phyloP scores from a whole-genome alignment of 1,140 invertebrate genomes.

The Vanessa tameamea region DNA sequence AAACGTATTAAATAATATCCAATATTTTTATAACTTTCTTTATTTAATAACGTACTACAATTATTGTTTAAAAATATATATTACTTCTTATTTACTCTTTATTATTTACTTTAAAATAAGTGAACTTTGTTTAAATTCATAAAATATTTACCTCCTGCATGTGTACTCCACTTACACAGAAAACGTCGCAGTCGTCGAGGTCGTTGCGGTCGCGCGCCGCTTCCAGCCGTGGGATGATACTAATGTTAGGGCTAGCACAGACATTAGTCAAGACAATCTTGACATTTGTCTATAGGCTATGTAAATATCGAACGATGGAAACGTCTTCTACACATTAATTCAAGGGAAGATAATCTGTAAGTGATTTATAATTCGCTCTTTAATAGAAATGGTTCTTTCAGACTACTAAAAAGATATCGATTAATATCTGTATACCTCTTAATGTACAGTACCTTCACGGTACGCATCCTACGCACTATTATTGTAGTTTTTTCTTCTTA shows the following conservation, averaged over 20 bases:
- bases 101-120: no score
- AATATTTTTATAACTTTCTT: no score
- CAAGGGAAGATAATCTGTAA: constrained; percentile 23
- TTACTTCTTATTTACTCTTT: no score
- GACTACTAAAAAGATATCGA: constrained; percentile 16
- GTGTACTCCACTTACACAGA: constrained; percentile 30
- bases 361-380: constrained; percentile 29
- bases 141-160: constrained; percentile 13
- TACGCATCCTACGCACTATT: constrained; percentile 6
- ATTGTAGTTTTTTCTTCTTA: background rate
- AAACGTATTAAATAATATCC: no score
- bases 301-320: constrained; percentile 29
- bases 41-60: no score
- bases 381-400: constrained; percentile 28
- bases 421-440: constrained; percentile 18
- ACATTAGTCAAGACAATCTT: constrained; percentile 33
- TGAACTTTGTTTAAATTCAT: no score
- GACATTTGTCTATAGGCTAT: constrained; percentile 25
- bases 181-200: constrained; percentile 47
- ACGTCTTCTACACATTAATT: constrained; percentile 23
- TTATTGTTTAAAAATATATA: no score
- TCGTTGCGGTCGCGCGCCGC: constrained; percentile 55
- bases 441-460: constrained; percentile 3
- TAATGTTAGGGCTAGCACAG: constrained; percentile 34
- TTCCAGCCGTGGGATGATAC: constrained; percentile 47